These are phyloP conservation scores for Drosophila pegasa DNA, from an alignment of 2,888 invertebrate genomes.

Conservation along the genomic window DNA sequence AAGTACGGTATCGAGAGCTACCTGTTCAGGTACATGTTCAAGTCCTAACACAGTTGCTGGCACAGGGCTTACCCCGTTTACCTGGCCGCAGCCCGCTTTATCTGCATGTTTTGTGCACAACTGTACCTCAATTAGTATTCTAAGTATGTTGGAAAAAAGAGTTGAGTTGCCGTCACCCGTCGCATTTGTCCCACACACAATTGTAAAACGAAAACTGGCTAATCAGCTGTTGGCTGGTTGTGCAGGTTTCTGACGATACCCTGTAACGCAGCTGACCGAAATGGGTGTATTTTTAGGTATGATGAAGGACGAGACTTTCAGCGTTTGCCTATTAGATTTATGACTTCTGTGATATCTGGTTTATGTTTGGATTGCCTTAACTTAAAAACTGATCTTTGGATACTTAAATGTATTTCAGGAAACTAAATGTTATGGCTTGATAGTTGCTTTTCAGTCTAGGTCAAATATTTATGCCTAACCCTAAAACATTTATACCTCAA, in stretches of 20 bases:
- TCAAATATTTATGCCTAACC: no score
- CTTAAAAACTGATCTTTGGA: neutral
- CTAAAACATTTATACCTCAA: no score
- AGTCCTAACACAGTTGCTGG: neutral
- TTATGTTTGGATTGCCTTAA: neutral
- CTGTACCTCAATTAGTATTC: slow-evolving; percentile 72
- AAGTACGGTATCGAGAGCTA: neutral
- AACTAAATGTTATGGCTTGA: no score
- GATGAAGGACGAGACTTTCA: neutral
- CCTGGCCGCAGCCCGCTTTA: slow-evolving; percentile 1
- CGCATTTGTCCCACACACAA: slow-evolving; percentile 40
- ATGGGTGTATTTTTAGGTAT: neutral
- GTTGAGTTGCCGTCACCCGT: slow-evolving; percentile 20
- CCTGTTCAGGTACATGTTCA: neutral
- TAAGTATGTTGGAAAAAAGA: slow-evolving; percentile 64
- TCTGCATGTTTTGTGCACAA: slow-evolving; percentile 51
- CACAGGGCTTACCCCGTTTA: slow-evolving; percentile 3
- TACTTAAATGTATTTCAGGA: neutral
- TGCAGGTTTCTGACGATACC: slow-evolving; percentile 58
- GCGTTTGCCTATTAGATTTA: no score
- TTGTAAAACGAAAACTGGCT: slow-evolving; percentile 67
- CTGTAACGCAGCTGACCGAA: neutral
- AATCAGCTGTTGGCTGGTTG: slow-evolving; percentile 76
- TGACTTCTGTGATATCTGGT: neutral
- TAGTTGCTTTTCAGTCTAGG: no score